phyloP scores from a whole-genome alignment of 2,888 invertebrate species.

The Tipula lateralis region DNA sequence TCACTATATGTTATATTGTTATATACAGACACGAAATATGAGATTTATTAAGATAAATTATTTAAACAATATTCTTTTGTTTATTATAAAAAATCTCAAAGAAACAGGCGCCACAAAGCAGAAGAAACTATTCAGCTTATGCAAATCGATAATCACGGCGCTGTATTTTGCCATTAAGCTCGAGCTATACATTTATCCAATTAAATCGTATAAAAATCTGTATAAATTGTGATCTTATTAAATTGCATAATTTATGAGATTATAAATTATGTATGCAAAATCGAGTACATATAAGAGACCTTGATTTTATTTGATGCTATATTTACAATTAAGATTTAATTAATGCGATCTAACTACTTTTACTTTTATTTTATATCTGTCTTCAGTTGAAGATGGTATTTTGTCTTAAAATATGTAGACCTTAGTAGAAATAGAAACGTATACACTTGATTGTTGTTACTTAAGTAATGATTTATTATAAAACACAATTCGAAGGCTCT shows the following conservation, averaged over 20 bases:
- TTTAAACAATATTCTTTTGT: background rate
- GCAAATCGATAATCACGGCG: background rate
- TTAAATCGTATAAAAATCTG: background rate
- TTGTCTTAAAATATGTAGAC: background rate
- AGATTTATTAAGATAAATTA: background rate
- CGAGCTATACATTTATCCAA: background rate
- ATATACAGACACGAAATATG: background rate
- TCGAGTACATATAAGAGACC: background rate
- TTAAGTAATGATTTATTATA: background rate
- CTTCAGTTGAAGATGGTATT: background rate
- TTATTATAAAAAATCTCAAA: background rate
- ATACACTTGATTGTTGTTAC: background rate
- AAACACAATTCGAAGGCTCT: background rate
- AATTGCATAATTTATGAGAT: background rate
- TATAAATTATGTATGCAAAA: background rate
- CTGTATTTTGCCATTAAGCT: background rate
- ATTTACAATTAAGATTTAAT: background rate
- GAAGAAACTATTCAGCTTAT: background rate
- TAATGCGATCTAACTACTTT: background rate
- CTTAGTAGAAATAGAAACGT: background rate
- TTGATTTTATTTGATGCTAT: background rate
- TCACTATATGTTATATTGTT: background rate
- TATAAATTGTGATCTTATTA: background rate
- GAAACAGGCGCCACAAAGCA: background rate
- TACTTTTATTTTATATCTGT: background rate